A percentile compares a stretch with the other conserved stretches of the same genome.
Evolutionary conservation across 1,140 invertebrate species (phyloP).

Genomic region (Drosophila santomea): DNA sequence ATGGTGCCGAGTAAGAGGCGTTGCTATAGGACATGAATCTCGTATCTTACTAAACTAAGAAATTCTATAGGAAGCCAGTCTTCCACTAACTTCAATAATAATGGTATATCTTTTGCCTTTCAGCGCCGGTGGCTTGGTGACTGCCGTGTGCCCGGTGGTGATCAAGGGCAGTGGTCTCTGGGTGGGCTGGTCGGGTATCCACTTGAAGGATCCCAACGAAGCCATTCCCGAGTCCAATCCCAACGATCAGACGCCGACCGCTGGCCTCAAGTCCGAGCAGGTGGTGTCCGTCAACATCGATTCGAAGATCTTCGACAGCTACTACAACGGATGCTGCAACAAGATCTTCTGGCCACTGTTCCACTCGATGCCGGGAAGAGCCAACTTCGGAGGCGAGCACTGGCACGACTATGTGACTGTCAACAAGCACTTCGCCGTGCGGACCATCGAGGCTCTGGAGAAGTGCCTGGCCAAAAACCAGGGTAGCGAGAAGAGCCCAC

Average conservation of each 20-base stretch:
- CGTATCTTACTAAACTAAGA: no score
- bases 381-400: constrained; percentile 91
- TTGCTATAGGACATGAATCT: no score
- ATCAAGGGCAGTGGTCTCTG: constrained; percentile 93
- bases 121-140: constrained; percentile 94
- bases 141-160: constrained; percentile 95
- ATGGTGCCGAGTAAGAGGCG: background rate
- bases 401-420: constrained; percentile 93
- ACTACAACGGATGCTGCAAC: constrained; percentile 97
- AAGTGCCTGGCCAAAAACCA: constrained; percentile 87
- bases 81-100: background rate
- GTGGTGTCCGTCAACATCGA: constrained; percentile 93
- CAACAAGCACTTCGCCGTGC: constrained; percentile 93
- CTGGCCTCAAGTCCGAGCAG: constrained; percentile 92
- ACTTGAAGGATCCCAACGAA: constrained; percentile 88
- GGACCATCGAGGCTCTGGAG: constrained; percentile 90
- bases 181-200: constrained; percentile 96
- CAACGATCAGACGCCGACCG: constrained; percentile 92
- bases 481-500: constrained; percentile 86
- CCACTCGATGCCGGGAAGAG: constrained; percentile 94
- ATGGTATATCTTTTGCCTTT: background rate
- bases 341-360: constrained; percentile 96
- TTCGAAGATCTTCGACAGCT: constrained; percentile 91
- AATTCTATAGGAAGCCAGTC: no score
- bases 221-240: constrained; percentile 95